Evolutionary conservation across 2,888 invertebrate genomes (phyloP).

Genomic region (Metalampra italica): DNA sequence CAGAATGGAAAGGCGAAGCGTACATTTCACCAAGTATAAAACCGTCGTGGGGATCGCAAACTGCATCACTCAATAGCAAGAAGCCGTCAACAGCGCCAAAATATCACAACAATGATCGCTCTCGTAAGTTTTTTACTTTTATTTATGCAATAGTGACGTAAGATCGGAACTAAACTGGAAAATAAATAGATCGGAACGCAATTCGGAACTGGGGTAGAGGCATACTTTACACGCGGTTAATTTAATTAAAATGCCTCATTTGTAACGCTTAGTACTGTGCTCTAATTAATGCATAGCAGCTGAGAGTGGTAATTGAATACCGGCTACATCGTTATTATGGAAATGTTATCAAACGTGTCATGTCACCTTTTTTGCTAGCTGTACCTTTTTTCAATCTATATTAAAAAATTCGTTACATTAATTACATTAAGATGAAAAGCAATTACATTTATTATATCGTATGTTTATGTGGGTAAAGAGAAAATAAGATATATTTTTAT

Average conservation of each 20-base stretch:
- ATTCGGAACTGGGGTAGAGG: constrained; percentile 9
- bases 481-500: too few species aligned
- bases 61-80: constrained; percentile 63
- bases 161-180: constrained; percentile 8
- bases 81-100: constrained; percentile 56
- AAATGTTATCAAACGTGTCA: too few species aligned
- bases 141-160: constrained; percentile 13
- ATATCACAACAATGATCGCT: constrained; percentile 69
- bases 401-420: too few species aligned
- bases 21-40: constrained; percentile 75
- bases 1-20: constrained; percentile 67
- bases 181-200: constrained; percentile 9
- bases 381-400: too few species aligned
- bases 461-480: too few species aligned
- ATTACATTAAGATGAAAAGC: too few species aligned
- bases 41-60: constrained; percentile 47
- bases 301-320: too few species aligned
- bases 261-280: background rate
- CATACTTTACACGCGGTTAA: background rate
- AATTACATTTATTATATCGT: too few species aligned
- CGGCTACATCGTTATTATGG: too few species aligned
- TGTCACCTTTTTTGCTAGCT: too few species aligned
- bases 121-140: constrained; percentile 56
- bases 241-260: background rate
- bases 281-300: too few species aligned